phyloP scores from a whole-genome alignment of 2,888 invertebrate genomes.

The Lucinisca nassula region DNA sequence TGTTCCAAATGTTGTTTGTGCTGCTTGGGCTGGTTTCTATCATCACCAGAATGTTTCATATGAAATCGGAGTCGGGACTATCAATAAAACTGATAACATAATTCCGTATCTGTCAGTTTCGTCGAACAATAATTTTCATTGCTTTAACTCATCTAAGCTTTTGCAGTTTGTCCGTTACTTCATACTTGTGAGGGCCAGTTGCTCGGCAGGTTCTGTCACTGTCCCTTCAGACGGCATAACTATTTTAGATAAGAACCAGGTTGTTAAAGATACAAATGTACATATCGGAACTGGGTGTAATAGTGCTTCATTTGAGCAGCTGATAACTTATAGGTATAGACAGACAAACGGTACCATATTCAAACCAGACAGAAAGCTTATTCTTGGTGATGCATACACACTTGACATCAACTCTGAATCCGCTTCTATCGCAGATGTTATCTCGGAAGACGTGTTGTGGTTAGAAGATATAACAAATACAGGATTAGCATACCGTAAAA shows the following conservation, averaged over 20 bases:
- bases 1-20: background rate
- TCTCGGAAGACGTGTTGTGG: background rate
- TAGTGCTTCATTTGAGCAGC: background rate
- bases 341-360: background rate
- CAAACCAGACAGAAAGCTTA: background rate
- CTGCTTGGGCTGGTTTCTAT: conserved; percentile 47
- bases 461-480: background rate
- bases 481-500: background rate
- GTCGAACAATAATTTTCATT: background rate
- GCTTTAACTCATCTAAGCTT: background rate
- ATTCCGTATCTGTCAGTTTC: background rate
- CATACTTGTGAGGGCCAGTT: conserved; percentile 24
- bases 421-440: background rate
- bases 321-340: background rate
- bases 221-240: conserved; percentile 40
- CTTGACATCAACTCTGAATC: background rate
- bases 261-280: background rate
- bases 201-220: conserved; percentile 20
- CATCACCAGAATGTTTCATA: conserved; percentile 33
- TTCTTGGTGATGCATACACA: background rate
- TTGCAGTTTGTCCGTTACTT: conserved; percentile 4
- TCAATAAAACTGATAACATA: background rate
- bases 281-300: background rate
- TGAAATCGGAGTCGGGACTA: conserved; percentile 39
- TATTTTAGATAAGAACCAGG: background rate